These are phyloP conservation scores for Otus scops DNA, from an alignment of 2,797 vertebrate species.

Conservation along the genomic window DNA sequence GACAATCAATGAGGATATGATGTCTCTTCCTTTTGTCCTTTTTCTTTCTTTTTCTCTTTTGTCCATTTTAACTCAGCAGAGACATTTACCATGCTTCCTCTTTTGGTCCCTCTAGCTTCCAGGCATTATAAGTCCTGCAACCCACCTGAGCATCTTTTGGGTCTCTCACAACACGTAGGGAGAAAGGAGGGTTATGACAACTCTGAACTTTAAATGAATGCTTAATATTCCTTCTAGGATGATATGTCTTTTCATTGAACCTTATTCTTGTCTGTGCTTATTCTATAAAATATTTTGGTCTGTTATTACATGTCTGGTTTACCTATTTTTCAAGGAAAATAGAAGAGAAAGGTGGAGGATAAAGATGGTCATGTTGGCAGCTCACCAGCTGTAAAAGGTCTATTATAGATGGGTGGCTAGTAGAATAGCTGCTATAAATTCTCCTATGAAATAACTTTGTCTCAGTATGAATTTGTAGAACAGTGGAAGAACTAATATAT, in stretches of 20 bases:
- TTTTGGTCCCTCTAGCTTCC: background rate
- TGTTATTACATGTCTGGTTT: background rate
- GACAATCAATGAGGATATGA: background rate
- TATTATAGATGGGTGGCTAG: background rate
- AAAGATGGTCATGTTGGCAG: background rate
- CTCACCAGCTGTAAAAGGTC: background rate
- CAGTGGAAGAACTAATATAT: background rate
- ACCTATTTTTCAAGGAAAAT: background rate
- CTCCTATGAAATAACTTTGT: background rate
- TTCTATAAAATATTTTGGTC: background rate
- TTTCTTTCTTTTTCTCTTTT: background rate
- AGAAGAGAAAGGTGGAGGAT: background rate
- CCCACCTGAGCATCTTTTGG: background rate
- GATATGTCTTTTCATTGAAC: background rate
- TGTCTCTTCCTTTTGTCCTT: background rate
- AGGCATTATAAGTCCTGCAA: background rate
- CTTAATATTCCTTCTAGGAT: background rate
- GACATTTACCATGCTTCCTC: rapidly evolving
- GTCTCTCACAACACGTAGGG: background rate
- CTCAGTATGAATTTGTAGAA: background rate
- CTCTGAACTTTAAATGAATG: background rate
- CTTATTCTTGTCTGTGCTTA: background rate
- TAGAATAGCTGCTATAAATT: background rate
- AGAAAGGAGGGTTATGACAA: background rate
- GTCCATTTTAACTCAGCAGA: background rate